Evolutionary conservation across 1,140 invertebrate species (phyloP).

Genomic region (Papilio machaon): DNA sequence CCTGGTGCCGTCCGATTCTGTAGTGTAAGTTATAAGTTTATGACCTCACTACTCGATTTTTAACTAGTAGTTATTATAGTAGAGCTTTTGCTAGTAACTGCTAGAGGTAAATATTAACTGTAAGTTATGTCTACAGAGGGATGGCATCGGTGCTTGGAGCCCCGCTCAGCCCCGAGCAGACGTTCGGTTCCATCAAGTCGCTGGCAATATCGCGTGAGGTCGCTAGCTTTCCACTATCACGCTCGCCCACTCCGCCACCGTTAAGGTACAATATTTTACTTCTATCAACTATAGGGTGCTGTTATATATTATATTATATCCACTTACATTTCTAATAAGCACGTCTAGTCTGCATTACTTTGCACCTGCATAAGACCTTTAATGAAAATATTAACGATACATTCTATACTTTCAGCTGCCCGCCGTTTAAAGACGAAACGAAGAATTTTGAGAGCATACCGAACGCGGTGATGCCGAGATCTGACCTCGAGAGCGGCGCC

Average conservation of each 20-base stretch:
- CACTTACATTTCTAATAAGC: neutral
- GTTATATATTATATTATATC: neutral
- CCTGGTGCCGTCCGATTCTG: constrained; percentile 86
- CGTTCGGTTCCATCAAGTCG: constrained; percentile 88
- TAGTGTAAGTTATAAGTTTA: constrained; percentile 81
- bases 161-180: constrained; percentile 87
- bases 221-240: constrained; percentile 89
- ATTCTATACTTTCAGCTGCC: constrained; percentile 62
- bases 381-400: constrained; percentile 23
- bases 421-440: constrained; percentile 73
- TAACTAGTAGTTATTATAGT: neutral
- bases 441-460: constrained; percentile 66
- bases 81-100: neutral
- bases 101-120: neutral
- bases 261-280: constrained; percentile 63
- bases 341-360: neutral
- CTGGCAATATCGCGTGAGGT: constrained; percentile 87
- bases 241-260: constrained; percentile 87
- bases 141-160: constrained; percentile 85
- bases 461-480: constrained; percentile 61
- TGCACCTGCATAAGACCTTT: neutral
- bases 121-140: constrained; percentile 80
- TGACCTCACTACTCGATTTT: neutral
- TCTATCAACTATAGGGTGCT: neutral
- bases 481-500: constrained; percentile 73